These are phyloP conservation scores for Hydra vulgaris DNA, from an alignment of 30 jellyfish, hydroid and myxozoan species.

Conservation along the genomic window DNA sequence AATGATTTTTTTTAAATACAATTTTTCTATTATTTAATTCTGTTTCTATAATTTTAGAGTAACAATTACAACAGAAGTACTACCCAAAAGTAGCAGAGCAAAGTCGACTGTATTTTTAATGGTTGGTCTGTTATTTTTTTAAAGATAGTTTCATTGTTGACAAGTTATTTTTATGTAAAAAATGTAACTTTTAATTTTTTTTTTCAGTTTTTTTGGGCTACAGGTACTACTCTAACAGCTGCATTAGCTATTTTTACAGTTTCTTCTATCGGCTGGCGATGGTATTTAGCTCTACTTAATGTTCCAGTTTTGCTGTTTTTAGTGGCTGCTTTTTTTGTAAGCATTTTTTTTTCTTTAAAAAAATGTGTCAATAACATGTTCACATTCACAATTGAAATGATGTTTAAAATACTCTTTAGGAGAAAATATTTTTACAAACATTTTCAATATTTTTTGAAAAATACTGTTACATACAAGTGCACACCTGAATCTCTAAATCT, in stretches of 20 bases:
- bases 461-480: too few species aligned
- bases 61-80: conserved; percentile 73
- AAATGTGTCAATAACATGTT: not conserved
- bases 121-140: conserved; percentile 18
- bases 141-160: not conserved
- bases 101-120: conserved; percentile 50
- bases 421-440: too few species aligned
- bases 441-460: too few species aligned
- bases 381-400: too few species aligned
- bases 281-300: conserved; percentile 60
- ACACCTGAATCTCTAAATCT: too few species aligned
- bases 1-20: not conserved
- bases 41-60: conserved; percentile 36
- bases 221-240: conserved; percentile 88
- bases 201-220: conserved; percentile 83
- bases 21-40: too few species aligned
- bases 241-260: conserved; percentile 57
- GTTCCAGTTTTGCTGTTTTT: conserved; percentile 51
- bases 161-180: not conserved
- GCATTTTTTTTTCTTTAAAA: not conserved
- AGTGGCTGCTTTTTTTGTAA: not conserved
- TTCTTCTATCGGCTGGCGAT: conserved; percentile 74
- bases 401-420: too few species aligned
- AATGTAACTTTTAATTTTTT: not conserved
- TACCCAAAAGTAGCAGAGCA: conserved; percentile 70